Base-by-base conservation (phyloP, 2,797 vertebrate species). In the Melanotaenia boesemani region DNA sequence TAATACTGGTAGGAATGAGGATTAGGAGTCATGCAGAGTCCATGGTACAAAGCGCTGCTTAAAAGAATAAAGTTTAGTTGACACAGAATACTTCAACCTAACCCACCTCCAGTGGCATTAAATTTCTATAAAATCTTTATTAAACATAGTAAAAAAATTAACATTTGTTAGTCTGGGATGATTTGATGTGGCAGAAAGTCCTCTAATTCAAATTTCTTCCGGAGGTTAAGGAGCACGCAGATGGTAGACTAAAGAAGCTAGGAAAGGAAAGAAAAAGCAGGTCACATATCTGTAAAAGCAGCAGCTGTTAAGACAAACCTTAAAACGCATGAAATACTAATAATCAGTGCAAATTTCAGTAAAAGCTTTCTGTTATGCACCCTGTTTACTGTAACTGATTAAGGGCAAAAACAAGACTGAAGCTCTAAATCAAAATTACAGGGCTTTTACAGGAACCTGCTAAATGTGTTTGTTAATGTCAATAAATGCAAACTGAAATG, bases 171-270 rank as follows among this genome's bases (percentile, higher is more conserved):
- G 81, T 91, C 77, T 86, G 72, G 80, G 67, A 89, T 70, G 77
- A 72, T 88, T 81, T 77, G 88, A 60, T 41, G 90, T 65, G 65
- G 89, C 81, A 88, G 87, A 90, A 95, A 93, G 90, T 96, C 95
- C 94, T 95, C 95, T 97, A 96, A 95, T 96, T 96, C 93, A 95
- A 90, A 93, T 95, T 91, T 93, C 95, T 95, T 96, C 95, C 95
- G 91, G 95, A 90, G 78, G 95, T 95, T 94, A 96, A 91, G 94
- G 95, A 96, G 93, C 92, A 95, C 65, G 94, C 94, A 88, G 93
- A 96, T 70, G 95, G 95, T 81, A 95, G 95, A 94, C 95, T 96
- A 95, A 96, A 97, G 91, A 96, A 96, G 95, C 96, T 97, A 95
- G 75, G 86, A 93, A 85, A 83, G 79, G 69, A 87, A 81, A 86